Conservation (phyloP, 2,888 invertebrate species). For the Ceriagrion tenellum region DNA sequence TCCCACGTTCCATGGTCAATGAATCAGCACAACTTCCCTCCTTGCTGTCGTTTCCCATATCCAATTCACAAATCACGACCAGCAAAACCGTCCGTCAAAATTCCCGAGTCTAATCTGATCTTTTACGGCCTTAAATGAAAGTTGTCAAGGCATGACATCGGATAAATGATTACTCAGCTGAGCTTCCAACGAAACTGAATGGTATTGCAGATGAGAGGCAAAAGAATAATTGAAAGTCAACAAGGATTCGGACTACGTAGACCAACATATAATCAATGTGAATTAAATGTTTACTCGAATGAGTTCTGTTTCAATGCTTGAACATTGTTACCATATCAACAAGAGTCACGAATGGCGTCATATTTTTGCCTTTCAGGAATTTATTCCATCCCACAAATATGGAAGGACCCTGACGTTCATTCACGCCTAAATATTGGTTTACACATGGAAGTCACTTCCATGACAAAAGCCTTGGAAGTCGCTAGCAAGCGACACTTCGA, state of each 20-base stretch:
- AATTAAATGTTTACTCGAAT: background rate
- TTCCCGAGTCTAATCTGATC: background rate
- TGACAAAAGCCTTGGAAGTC: no score
- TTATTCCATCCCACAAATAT: no score
- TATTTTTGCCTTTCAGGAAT: no score
- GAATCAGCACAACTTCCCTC: background rate
- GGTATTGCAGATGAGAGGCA: background rate
- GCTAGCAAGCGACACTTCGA: no score
- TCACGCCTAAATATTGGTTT: no score
- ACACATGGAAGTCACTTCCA: no score
- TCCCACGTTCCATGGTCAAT: background rate
- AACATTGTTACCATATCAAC: no score
- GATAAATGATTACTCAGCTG: background rate
- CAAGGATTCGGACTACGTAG: background rate
- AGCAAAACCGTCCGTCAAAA: background rate
- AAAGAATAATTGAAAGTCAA: background rate
- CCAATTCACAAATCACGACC: background rate
- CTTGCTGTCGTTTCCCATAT: background rate
- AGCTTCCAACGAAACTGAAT: background rate
- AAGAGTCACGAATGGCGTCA: no score
- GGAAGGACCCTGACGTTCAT: no score
- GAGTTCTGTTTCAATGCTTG: no score
- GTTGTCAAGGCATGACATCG: background rate
- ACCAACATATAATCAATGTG: background rate
- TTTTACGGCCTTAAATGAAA: background rate